Conservation (phyloP, 2,797 vertebrate species). For the Chrosomus eos region DNA sequence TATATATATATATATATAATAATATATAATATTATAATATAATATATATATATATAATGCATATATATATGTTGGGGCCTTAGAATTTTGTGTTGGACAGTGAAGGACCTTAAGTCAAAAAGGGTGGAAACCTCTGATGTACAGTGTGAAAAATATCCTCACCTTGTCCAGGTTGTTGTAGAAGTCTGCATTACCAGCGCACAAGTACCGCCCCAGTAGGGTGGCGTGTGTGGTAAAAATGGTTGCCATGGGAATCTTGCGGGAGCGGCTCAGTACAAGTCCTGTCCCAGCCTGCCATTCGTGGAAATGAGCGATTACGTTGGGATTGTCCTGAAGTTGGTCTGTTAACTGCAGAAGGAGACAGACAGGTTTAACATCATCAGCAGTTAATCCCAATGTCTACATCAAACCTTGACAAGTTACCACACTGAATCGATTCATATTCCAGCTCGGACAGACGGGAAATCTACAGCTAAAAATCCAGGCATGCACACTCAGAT, state of each 20-base stretch:
- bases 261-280: constrained; percentile 84
- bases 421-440: background rate
- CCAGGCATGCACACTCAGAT: background rate
- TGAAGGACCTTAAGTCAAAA: background rate
- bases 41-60: too few relatives aligned
- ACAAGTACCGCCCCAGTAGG: constrained; percentile 92
- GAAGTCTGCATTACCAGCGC: constrained; percentile 94
- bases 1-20: too few relatives aligned
- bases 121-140: too few relatives aligned
- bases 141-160: constrained; percentile 10
- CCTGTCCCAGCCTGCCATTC: constrained; percentile 95
- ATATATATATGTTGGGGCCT: background rate
- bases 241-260: constrained; percentile 88
- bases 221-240: constrained; percentile 97
- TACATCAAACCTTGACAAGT: background rate
- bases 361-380: background rate
- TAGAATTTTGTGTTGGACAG: background rate
- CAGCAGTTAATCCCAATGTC: background rate
- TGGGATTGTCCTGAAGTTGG: constrained; percentile 79
- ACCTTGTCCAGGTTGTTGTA: constrained; percentile 96
- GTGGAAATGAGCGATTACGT: constrained; percentile 89
- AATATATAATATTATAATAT: too few relatives aligned
- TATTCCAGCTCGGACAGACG: background rate
- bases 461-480: background rate
- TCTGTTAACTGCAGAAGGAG: constrained; percentile 80